These are phyloP conservation scores for Hydrocynus forskahlii DNA, from an alignment of 2,797 vertebrate species.

Conservation along the genomic window DNA sequence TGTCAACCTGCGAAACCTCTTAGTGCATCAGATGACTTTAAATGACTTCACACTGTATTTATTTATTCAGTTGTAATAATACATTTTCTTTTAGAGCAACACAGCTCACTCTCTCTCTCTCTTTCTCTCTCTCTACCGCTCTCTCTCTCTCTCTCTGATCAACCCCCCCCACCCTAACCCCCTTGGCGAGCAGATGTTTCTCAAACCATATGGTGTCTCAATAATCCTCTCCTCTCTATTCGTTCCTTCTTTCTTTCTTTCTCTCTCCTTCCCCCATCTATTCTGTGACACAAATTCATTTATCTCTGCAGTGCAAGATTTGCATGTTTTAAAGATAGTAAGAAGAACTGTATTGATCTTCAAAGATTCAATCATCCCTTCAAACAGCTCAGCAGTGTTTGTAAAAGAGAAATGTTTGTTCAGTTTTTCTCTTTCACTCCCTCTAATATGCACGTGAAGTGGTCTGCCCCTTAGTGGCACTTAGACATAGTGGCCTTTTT, in stretches of 20 bases:
- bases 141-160: constrained; percentile 18
- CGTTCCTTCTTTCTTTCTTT: constrained; percentile 6
- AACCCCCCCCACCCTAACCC: not conserved
- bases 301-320: not conserved
- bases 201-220: constrained; percentile 58
- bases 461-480: too few relatives aligned
- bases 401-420: too few relatives aligned
- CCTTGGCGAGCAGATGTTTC: constrained; percentile 36
- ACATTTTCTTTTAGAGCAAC: constrained; percentile 75
- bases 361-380: too few relatives aligned
- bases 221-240: not conserved
- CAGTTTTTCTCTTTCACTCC: too few relatives aligned
- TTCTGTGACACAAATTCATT: not conserved
- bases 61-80: constrained; percentile 80
- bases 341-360: too few relatives aligned
- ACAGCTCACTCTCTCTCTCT: constrained; percentile 49
- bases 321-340: too few relatives aligned
- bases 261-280: not conserved
- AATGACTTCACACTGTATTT: constrained; percentile 75
- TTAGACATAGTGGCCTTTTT: too few relatives aligned
- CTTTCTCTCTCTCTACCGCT: constrained; percentile 27
- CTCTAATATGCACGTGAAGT: too few relatives aligned
- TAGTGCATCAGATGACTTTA: constrained; percentile 65
- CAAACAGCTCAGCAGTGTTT: too few relatives aligned
- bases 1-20: constrained; percentile 61